Evolutionary conservation across 2,797 vertebrate genomes (phyloP).

Genomic region (Sebastes diaconus): DNA sequence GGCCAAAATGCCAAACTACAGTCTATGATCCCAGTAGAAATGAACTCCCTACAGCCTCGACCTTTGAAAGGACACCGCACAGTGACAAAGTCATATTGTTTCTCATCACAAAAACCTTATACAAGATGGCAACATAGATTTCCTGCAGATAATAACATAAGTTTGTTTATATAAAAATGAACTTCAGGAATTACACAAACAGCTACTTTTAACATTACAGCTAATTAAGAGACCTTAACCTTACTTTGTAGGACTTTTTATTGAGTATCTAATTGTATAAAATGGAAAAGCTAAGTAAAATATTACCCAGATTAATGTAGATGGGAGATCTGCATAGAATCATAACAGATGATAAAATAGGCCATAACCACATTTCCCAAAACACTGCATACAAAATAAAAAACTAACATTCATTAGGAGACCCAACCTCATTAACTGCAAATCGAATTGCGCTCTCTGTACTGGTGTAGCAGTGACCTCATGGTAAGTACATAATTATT

Average conservation of each 20-base stretch:
- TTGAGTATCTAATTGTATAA: background rate
- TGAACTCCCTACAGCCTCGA: conserved; percentile 10
- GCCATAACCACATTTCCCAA: conserved; percentile 53
- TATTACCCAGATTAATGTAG: conserved; percentile 25
- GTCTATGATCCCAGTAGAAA: background rate
- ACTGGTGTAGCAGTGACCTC: conserved; percentile 52
- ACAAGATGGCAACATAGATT: conserved; percentile 5
- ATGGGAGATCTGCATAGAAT: conserved; percentile 16
- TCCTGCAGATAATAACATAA: background rate
- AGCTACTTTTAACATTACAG: background rate
- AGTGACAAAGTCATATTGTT: conserved; percentile 21
- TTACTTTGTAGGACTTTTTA: background rate
- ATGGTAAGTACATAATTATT: conserved; percentile 63
- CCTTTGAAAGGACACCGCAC: conserved; percentile 30
- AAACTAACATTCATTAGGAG: conserved; percentile 55
- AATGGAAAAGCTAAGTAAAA: conserved; percentile 21
- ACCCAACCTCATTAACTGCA: conserved; percentile 66
- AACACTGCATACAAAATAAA: conserved; percentile 57
- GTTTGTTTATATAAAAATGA: background rate
- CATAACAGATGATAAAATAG: conserved; percentile 43
- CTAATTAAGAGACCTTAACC: background rate
- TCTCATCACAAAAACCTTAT: conserved; percentile 11
- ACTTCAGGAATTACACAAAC: background rate
- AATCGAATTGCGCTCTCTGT: conserved; percentile 42
- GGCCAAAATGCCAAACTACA: no score